These are phyloP conservation scores for Aricia artaxerxes DNA, from an alignment of 2,888 invertebrate genomes.

Conservation along the genomic window DNA sequence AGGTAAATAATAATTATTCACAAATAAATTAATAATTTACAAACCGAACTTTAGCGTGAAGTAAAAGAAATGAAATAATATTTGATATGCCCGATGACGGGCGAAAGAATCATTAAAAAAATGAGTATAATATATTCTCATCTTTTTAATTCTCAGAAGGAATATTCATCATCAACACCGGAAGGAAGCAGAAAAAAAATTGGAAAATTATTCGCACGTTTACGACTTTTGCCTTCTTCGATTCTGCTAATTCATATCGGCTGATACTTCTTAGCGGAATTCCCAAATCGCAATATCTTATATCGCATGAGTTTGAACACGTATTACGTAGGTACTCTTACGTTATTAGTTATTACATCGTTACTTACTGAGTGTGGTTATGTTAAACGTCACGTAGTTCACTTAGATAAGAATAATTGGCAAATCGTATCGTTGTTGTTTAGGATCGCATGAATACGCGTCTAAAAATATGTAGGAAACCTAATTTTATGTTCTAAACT, in stretches of 20 bases:
- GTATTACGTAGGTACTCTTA: background rate
- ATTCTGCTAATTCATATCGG: background rate
- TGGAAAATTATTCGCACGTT: background rate
- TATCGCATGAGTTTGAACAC: background rate
- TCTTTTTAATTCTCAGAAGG: background rate
- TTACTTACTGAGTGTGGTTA: background rate
- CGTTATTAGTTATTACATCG: constrained; percentile 20
- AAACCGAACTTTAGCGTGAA: too few species aligned
- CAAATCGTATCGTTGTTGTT: too few species aligned
- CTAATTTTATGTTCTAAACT: too few species aligned
- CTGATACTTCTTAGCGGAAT: background rate
- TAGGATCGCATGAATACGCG: too few species aligned
- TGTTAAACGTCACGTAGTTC: background rate
- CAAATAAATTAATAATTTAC: too few species aligned
- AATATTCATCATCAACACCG: background rate
- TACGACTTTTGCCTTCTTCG: background rate
- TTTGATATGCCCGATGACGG: too few species aligned
- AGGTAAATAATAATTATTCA: too few species aligned
- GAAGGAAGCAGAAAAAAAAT: background rate
- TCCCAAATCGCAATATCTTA: background rate
- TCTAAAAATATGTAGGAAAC: too few species aligned
- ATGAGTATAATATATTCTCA: background rate
- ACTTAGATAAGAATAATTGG: constrained; percentile 21
- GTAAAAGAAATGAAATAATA: too few species aligned
- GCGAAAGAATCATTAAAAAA: background rate